phyloP scores from a whole-genome alignment of 1,140 invertebrate species.

The Globodera ellingtonae region DNA sequence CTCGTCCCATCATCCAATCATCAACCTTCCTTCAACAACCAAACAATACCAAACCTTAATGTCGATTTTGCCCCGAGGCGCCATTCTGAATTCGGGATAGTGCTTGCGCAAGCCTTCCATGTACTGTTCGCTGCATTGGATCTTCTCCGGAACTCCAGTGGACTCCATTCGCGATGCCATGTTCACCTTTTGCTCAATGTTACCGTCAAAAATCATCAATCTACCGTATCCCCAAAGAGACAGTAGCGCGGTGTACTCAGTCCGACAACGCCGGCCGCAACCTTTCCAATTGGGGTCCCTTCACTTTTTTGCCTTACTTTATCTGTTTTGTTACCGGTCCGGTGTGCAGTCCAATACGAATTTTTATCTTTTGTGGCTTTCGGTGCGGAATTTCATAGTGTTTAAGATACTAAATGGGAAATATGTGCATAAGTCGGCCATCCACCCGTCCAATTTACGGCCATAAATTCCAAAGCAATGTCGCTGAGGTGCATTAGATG shows the following conservation, averaged over 20 bases:
- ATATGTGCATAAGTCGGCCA: background rate
- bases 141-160: constrained; percentile 73
- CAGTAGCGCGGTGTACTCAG: constrained; percentile 64
- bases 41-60: constrained; percentile 44
- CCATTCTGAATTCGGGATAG: constrained; percentile 50
- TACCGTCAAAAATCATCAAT: background rate
- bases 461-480: constrained; percentile 54
- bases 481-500: constrained; percentile 56
- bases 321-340: constrained; percentile 46
- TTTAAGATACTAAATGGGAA: constrained; percentile 52
- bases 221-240: constrained; percentile 86
- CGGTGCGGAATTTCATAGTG: constrained; percentile 58
- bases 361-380: constrained; percentile 70
- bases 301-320: background rate
- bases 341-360: constrained; percentile 71
- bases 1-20: background rate
- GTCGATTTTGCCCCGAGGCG: constrained; percentile 47
- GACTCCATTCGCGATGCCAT: constrained; percentile 79
- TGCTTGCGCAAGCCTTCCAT: constrained; percentile 43
- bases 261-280: constrained; percentile 66
- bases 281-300: constrained; percentile 3
- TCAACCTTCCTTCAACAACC: no score
- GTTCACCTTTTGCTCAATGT: constrained; percentile 16
- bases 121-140: constrained; percentile 55
- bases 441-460: constrained; percentile 9